Conservation (phyloP, 30 jellyfish, hydroid and myxozoan species). For the Hydractinia echinata region DNA sequence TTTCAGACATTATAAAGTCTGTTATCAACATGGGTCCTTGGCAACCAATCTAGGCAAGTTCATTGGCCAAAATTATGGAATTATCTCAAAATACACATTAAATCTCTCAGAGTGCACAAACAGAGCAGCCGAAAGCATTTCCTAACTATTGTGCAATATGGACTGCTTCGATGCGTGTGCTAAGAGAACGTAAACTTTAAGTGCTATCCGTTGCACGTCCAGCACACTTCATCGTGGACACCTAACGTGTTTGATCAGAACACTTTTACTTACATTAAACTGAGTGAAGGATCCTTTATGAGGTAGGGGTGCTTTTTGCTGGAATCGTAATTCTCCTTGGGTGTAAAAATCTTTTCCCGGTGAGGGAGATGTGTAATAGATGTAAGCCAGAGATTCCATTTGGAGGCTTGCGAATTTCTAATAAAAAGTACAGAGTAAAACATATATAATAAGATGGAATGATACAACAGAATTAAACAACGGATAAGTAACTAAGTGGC, state of each 20-base stretch:
- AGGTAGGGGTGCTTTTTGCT: slow-evolving; percentile 67
- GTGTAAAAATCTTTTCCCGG: slow-evolving; percentile 72
- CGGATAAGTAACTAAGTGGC: not conserved
- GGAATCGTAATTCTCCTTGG: slow-evolving; percentile 52
- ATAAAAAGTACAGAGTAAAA: slow-evolving; percentile 19
- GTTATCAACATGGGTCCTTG: no score
- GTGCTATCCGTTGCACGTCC: no score
- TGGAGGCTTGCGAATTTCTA: slow-evolving; percentile 62
- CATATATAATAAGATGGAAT: not conserved
- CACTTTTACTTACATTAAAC: slow-evolving; percentile 52
- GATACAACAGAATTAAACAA: not conserved
- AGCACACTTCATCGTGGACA: no score
- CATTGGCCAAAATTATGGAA: no score
- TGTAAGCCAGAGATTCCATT: slow-evolving; percentile 77
- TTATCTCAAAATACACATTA: no score
- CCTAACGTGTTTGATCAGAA: not conserved
- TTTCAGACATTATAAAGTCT: no score
- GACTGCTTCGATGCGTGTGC: no score
- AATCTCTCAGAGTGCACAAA: no score
- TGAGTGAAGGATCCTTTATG: slow-evolving; percentile 53
- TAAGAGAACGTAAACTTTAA: no score
- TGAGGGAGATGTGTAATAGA: slow-evolving; percentile 47
- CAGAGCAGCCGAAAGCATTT: no score
- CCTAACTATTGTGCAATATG: no score
- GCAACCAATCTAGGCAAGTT: no score